Conservation (phyloP, 2,113 vertebrate species). For the Struthio camelus region DNA sequence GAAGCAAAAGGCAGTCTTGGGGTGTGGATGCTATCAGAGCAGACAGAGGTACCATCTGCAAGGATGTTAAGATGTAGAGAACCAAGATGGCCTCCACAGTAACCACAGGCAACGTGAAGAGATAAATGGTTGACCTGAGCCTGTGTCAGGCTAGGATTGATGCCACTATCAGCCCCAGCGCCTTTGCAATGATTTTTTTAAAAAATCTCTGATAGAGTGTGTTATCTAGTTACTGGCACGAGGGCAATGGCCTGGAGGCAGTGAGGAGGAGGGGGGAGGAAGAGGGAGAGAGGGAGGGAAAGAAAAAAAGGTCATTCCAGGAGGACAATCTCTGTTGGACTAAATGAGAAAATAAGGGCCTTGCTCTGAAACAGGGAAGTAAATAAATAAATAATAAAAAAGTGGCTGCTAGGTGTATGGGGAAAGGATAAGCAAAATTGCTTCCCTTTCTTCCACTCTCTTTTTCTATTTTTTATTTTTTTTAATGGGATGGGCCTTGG, state of each 20-base stretch:
- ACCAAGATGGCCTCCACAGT: constrained; percentile 89
- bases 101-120: constrained; percentile 95
- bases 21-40: constrained; percentile 71
- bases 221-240: constrained; percentile 99
- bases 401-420: constrained; percentile 81
- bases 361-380: constrained; percentile 50
- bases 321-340: constrained; percentile 93
- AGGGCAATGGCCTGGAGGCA: constrained; percentile 93
- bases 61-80: constrained; percentile 89
- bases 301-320: constrained; percentile 89
- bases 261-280: constrained; percentile 77
- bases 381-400: constrained; percentile 82
- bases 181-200: constrained; percentile 98
- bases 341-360: constrained; percentile 93
- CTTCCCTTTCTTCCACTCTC: constrained; percentile 68
- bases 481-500: constrained; percentile 78
- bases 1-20: constrained; percentile 19
- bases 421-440: constrained; percentile 84
- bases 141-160: constrained; percentile 98
- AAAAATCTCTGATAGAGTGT: constrained; percentile 99
- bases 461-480: not conserved
- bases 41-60: constrained; percentile 83
- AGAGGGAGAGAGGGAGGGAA: constrained; percentile 69
- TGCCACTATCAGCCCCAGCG: constrained; percentile 98
- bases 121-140: constrained; percentile 99